Percentiles rank a stretch among this genome's conserved stretches.
phyloP scores from a whole-genome alignment of 2,113 vertebrate species.

The Formicarius rufipectus region DNA sequence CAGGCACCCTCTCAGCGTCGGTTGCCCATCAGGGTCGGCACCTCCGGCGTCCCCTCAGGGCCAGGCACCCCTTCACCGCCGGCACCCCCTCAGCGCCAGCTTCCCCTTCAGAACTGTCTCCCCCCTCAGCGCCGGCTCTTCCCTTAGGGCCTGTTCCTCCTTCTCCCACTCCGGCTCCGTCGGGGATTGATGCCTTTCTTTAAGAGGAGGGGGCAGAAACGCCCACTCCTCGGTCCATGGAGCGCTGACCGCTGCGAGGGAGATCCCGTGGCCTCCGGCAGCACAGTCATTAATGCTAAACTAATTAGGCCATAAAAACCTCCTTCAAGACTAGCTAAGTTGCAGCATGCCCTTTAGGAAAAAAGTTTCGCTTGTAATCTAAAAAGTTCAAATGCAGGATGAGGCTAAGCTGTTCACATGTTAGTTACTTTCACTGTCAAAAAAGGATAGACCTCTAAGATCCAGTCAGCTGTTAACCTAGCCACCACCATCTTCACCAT shows the following conservation, averaged over 20 bases:
- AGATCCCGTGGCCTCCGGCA: background rate
- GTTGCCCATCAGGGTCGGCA: too few relatives aligned
- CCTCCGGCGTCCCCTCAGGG: too few relatives aligned
- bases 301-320: background rate
- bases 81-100: too few relatives aligned
- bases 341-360: background rate
- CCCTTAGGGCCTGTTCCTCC: too few relatives aligned
- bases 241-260: background rate
- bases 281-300: background rate
- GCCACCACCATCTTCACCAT: background rate
- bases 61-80: too few relatives aligned
- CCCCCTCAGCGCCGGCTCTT: too few relatives aligned
- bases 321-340: background rate
- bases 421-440: background rate
- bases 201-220: accelerated
- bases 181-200: too few relatives aligned
- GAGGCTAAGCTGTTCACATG: background rate
- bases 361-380: background rate
- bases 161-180: too few relatives aligned
- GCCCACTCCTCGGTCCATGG: accelerated
- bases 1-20: too few relatives aligned
- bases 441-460: background rate
- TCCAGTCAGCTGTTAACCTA: background rate
- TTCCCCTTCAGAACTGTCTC: too few relatives aligned
- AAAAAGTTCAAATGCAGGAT: background rate